A percentile compares a stretch with the other conserved stretches of the same genome.
These are phyloP conservation scores for Drosophila baimaii DNA, from an alignment of 1,140 invertebrate species.

Conservation along the genomic window DNA sequence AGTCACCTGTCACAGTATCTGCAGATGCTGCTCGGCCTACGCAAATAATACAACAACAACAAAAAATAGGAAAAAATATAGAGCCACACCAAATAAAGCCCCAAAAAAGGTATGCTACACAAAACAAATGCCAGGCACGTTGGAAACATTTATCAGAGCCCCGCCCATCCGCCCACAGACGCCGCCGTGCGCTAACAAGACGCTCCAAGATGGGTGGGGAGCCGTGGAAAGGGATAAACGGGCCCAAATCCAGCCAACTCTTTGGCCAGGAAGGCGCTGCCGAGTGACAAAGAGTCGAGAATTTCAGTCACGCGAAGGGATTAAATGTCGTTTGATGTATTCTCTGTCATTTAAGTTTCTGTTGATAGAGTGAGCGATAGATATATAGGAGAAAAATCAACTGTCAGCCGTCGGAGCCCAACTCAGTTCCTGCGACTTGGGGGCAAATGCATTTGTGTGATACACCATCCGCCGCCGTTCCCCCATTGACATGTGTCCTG, in stretches of 20 bases:
- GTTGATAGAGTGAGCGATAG: slow-evolving; percentile 66
- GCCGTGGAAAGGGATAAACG: slow-evolving; percentile 38
- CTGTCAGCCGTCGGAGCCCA: slow-evolving; percentile 9
- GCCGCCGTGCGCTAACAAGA: slow-evolving; percentile 56
- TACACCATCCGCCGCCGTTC: slow-evolving; percentile 27
- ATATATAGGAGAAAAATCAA: slow-evolving; percentile 48
- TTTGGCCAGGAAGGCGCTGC: slow-evolving; percentile 8
- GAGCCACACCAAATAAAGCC: slow-evolving; percentile 39
- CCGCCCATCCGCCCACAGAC: slow-evolving; percentile 28
- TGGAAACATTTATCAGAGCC: slow-evolving; percentile 70
- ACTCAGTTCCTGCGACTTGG: slow-evolving; percentile 13
- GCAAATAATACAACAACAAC: slow-evolving; percentile 19
- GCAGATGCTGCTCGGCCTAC: slow-evolving; percentile 19
- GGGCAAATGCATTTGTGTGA: slow-evolving; percentile 75
- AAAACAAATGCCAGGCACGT: slow-evolving; percentile 71
- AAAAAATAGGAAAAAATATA: not conserved
- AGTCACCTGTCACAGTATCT: slow-evolving; percentile 52
- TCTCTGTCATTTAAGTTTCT: slow-evolving; percentile 77
- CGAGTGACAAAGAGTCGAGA: slow-evolving; percentile 77
- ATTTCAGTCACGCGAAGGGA: slow-evolving; percentile 81
- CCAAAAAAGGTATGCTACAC: slow-evolving; percentile 46
- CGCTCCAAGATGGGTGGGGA: slow-evolving; percentile 19
- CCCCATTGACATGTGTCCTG: slow-evolving; percentile 71
- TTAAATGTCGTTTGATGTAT: slow-evolving; percentile 81
- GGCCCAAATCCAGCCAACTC: slow-evolving; percentile 34